These are phyloP conservation scores for Spea multiplicata DNA, from an alignment of 2,113 vertebrate species.

Conservation along the genomic window DNA sequence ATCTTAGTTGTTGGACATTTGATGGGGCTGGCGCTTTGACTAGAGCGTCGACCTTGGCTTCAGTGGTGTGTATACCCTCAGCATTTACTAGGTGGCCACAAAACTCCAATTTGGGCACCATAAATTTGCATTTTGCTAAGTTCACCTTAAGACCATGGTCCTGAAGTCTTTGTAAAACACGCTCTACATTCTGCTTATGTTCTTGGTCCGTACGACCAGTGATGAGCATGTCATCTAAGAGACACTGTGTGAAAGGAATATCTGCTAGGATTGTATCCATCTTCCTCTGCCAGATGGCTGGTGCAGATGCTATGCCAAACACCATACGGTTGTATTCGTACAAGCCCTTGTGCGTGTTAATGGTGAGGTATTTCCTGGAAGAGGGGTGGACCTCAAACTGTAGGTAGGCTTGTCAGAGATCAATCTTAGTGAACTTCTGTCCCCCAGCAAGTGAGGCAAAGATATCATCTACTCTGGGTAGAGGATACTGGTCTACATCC, in stretches of 20 bases:
- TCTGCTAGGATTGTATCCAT: neutral
- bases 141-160: neutral
- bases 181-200: neutral
- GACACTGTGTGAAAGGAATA: slow-evolving; percentile 2
- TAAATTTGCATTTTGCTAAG: neutral
- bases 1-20: neutral
- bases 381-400: no score
- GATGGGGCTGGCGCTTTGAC: neutral
- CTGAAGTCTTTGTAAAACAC: neutral
- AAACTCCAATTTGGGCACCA: neutral
- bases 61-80: neutral
- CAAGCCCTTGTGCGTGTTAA: no score
- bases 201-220: neutral
- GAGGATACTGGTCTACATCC: no score
- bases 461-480: no score
- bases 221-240: neutral
- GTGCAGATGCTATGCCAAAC: no score
- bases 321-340: no score
- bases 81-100: neutral
- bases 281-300: no score
- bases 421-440: no score
- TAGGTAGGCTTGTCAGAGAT: no score
- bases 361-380: no score
- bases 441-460: no score
- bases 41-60: neutral